Base-by-base conservation (phyloP, 2,888 invertebrate species). In the Hydraecia micacea region DNA sequence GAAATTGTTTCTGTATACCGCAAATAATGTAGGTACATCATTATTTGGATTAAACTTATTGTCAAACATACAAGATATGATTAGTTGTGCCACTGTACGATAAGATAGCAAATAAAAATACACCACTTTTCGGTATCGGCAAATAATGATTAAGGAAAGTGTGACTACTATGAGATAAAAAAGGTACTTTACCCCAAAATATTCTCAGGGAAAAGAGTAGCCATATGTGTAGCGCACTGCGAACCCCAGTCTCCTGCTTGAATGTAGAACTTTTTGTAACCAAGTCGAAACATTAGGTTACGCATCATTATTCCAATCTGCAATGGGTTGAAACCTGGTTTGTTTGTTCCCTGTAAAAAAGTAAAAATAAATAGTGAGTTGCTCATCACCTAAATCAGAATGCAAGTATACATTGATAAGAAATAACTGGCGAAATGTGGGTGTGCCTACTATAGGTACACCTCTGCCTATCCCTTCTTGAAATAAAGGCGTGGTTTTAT, bases 201-300 rank as follows among this genome's bases (percentile, higher is more conserved):
- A 65, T 97, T 95, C 39, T 97, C 95, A 0, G 98, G 98, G 90
- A 97, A 98, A 58, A 98, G 87, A 0, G 97, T 97, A 0, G 97
- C 96, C 95, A 98, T 97, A 75, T 97, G 93, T 0, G 97, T 94
- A 0, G 97, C 97, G 60, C 98, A 97, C 5, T 97, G 88, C 0
- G 98, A 96, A 1, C 99, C 98, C 98, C 98, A 98, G 92, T 98
- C 98, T 0, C 98, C 98, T 0, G 98, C 98, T 91, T 98, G 98
- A 0, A 97, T 94, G 91, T 98, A 98, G 92, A 97, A 98, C 90
- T 97, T 97, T 0, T 97, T 90, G 90, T 97, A 97, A 1, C 98
- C 98, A 1, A 99, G 93, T 66, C 98, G 95, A 68, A 96, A 92
- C 98, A 98, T 98, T n/a, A 98, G 95, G 88, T 98, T 98, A 71